These are phyloP conservation scores for Umimayanthus kanabou DNA, from an alignment of 92 coral and sea anemone genomes.

Conservation along the genomic window DNA sequence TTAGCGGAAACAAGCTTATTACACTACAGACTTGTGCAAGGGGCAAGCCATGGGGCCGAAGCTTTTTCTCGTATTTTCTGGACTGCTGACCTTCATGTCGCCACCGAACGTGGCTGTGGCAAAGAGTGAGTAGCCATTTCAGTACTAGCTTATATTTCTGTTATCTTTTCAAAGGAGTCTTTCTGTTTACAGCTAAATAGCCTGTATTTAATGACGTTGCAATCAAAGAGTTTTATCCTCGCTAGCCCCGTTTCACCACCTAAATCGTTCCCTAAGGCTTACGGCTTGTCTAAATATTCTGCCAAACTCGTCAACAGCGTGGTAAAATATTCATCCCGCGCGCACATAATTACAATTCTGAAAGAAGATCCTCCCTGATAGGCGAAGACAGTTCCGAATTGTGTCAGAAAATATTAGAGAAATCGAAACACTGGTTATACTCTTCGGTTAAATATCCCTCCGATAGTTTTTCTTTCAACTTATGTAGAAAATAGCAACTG, in stretches of 20 bases:
- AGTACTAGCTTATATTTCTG: not conserved
- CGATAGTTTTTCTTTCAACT: not conserved
- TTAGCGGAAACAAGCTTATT: not conserved
- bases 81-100: conserved; percentile 14
- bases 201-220: not conserved
- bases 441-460: not conserved
- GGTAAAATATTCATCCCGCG: not conserved
- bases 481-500: not conserved
- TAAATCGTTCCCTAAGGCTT: conserved; percentile 1
- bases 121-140: conserved; percentile 16
- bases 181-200: not conserved
- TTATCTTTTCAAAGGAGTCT: not conserved
- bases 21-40: not conserved
- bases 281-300: not conserved
- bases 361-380: conserved; percentile 12
- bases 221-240: not conserved
- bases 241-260: conserved; percentile 6
- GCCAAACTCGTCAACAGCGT: conserved; percentile 19
- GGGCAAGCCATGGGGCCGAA: not conserved
- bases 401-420: not conserved
- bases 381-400: not conserved
- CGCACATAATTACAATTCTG: not conserved
- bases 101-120: not conserved
- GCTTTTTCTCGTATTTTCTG: conserved; percentile 2
- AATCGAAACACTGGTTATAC: not conserved